Base-by-base conservation (phyloP, 92 coral and sea anemone genomes). In the Desmophyllum pertusum region DNA sequence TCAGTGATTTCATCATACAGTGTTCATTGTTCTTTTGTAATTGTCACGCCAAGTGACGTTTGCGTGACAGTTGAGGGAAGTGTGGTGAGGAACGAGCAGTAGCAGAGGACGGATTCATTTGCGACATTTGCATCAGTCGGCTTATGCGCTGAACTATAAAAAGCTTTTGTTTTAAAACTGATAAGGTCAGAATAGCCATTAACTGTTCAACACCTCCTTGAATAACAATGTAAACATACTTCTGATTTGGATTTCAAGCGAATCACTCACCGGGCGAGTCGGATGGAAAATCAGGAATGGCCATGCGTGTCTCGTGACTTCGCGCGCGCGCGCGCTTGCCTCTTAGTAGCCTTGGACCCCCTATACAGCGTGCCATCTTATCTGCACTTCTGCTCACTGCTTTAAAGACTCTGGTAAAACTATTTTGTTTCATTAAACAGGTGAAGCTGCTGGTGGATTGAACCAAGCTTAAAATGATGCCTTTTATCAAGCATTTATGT, bases 401-500 rank as follows among this genome's bases (percentile, higher is more conserved):
- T n/a, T n/a, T n/a, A n/a, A n/a, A 35, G 37, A 35, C 27, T 18
- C 1, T 5, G 42, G 45, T 25, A 17, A n/a, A 27, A 63, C 33
- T 17, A 18, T 9, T 71, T 23, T 13, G 25, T 14, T 38, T 27
- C 8, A n/a, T n/a, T 11, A 10, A 18, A 30, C 39, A 13, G 25
- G 27, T 18, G 40, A 36, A 43, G 6, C 2, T 37, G 66, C 30
- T 23, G 25, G 40, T 29, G 18, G 10, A 61, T 9, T 78, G 53
- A 39, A 39, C 17, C 57, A 45, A 3, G 1, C 42, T 25, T 3
- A 25, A 25, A 10, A 51, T 46, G 27, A 81, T 81, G 86, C 70
- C 62, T 1, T 81, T 85, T 59, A 41, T 62, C 53, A 84, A 55
- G 18, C 38, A 42, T 65, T 73, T 76, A 38, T 84, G 93, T 30